phyloP scores from a whole-genome alignment of 2,797 vertebrate species.

The Onychomys torridus region DNA sequence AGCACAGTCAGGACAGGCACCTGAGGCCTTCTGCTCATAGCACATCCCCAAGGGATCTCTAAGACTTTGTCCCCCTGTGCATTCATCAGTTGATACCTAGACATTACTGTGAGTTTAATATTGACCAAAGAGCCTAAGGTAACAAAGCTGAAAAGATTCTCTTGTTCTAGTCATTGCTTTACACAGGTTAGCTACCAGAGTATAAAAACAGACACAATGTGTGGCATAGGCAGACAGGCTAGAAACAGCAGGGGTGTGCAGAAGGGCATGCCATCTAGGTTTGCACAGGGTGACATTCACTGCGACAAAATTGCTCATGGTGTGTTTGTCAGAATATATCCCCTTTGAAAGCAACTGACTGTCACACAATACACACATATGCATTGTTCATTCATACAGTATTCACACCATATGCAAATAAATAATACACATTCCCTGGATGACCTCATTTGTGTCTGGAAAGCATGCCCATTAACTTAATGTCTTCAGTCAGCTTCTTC shows the following conservation, averaged over 20 bases:
- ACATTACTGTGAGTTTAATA: background rate
- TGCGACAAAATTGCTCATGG: background rate
- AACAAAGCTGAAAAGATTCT: background rate
- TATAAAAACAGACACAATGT: too few species aligned
- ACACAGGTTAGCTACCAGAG: background rate
- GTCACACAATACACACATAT: background rate
- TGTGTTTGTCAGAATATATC: background rate
- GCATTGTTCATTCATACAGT: background rate
- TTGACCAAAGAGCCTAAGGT: background rate
- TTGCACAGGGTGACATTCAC: background rate
- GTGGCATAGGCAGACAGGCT: background rate
- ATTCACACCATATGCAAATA: background rate
- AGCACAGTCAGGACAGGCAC: rapidly evolving
- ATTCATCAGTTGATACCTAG: background rate
- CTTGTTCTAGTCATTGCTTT: background rate
- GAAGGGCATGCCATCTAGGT: background rate
- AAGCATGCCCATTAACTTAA: too few species aligned
- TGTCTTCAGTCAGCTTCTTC: background rate
- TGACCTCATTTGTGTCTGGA: background rate
- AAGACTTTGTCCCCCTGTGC: background rate
- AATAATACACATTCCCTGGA: background rate
- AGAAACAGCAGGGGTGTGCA: background rate
- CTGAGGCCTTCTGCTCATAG: background rate
- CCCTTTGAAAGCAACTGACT: background rate
- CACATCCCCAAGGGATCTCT: background rate